Percentiles rank a stretch among this genome's conserved stretches.
Conservation (phyloP, 2,797 vertebrate species). For the Gymnopithys bicolor region DNA sequence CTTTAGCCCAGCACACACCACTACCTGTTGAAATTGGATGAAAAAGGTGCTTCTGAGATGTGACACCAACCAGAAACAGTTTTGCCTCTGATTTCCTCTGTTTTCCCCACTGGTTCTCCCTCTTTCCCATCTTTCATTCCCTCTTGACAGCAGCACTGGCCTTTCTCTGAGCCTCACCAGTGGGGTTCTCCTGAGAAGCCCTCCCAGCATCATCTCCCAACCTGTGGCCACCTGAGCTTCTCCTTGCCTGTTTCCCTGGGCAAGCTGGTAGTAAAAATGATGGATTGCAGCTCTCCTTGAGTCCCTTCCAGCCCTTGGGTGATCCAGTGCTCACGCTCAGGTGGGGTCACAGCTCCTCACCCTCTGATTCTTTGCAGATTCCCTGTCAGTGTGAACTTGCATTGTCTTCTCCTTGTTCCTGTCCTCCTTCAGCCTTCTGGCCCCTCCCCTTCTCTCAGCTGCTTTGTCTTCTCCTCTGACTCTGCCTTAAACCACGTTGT, state of each 20-base stretch:
- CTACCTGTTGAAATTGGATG: conserved; percentile 23
- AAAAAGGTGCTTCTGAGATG: neutral
- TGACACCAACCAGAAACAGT: neutral
- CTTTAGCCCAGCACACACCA: neutral
- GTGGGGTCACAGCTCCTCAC: neutral
- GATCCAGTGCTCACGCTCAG: neutral
- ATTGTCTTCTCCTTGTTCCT: neutral
- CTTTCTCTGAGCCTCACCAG: neutral
- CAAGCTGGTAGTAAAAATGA: neutral
- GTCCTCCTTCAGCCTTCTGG: neutral
- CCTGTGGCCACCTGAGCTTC: neutral
- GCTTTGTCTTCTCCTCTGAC: neutral
- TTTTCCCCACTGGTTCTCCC: neutral
- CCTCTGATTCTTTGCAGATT: neutral
- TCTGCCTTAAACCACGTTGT: neutral
- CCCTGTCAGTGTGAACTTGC: neutral
- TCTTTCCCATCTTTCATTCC: neutral
- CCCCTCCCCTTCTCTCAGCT: neutral
- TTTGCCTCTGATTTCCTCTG: neutral
- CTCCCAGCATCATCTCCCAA: neutral
- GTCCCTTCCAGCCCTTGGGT: neutral
- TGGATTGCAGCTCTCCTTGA: neutral
- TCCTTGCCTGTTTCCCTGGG: neutral
- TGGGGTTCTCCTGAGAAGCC: neutral
- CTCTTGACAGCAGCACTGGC: neutral